phyloP scores from a whole-genome alignment of 2,797 vertebrate genomes.

The Brachyrhaphis roseni region DNA sequence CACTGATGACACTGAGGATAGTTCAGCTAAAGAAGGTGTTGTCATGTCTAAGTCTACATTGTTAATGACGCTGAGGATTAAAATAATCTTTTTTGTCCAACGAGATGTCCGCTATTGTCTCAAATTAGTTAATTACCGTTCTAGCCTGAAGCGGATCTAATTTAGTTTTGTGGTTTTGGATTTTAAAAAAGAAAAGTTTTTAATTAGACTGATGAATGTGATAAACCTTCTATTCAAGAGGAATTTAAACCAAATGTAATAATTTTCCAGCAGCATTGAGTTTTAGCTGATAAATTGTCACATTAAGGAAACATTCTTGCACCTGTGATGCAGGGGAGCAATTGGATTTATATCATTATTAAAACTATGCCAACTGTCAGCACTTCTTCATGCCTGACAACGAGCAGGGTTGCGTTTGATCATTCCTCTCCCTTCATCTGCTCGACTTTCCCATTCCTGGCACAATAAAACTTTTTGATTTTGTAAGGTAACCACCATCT shows the following conservation, averaged over 20 bases:
- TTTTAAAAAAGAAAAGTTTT: constrained; percentile 6
- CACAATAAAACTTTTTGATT: constrained; percentile 50
- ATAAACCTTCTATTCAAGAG: constrained; percentile 5
- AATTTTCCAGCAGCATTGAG: constrained; percentile 10
- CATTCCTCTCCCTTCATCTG: constrained; percentile 17
- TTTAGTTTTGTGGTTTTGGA: constrained; percentile 6
- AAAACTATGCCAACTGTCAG: constrained; percentile 18
- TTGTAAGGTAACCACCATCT: constrained; percentile 28
- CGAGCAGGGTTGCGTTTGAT: constrained; percentile 50
- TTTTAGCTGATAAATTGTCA: constrained; percentile 1
- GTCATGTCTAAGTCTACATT: constrained; percentile 8
- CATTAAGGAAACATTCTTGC: constrained; percentile 11
- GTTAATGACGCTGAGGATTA: constrained; percentile 30
- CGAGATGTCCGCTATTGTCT: constrained; percentile 5
- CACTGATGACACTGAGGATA: constrained; percentile 34
- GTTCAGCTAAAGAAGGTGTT: constrained; percentile 27
- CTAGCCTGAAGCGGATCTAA: neutral
- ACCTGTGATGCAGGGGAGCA: constrained; percentile 22
- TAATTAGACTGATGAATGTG: constrained; percentile 22
- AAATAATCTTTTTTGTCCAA: neutral
- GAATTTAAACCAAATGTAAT: constrained; percentile 19
- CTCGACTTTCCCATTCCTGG: constrained; percentile 38
- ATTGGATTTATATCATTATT: constrained; percentile 18
- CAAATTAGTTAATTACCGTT: neutral
- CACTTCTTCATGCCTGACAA: constrained; percentile 39